Base-by-base conservation (phyloP, 1,140 invertebrate genomes). In the Hypsibius dujardini region DNA sequence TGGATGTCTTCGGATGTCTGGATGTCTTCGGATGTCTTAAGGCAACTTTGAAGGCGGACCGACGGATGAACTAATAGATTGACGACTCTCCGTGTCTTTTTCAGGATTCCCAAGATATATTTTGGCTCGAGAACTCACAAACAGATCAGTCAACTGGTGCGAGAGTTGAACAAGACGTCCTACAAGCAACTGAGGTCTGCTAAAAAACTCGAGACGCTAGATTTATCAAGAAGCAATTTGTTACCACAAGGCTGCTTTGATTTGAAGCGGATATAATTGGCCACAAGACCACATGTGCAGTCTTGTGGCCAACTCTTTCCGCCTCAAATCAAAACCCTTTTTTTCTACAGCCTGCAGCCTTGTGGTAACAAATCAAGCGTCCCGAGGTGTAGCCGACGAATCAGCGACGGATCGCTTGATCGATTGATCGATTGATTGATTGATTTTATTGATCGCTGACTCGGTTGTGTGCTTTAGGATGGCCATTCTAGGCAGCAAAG, bases 101-200 rank as follows among this genome's bases (percentile, higher is more conserved):
- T 15, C 74, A 87, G 85, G 71, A 75, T 84, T 7, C 86, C 88
- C 1, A 87, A 84, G 74, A 88, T 91, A 70, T 90, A 84, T 78
- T 91, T 88, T 77, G 86, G 87, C 0, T 87, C 88, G 0, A 77
- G 90, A 73, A 92, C 90, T 0, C 90, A 92, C 75, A 88, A 87
- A 73, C 90, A 92, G 77, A 84, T 91, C 46, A 79, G 84, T 71
- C 89, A 92, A 78, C 86, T 90, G 12, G 81, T 89, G 1, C 82
- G 83, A 71, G 88, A 92, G 78, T 82, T 90, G 7, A 79, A 78
- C 28, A 86, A 84, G 76, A 89, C 88, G 0, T 76, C 76, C 0
- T 89, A 88, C 75, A 79, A 74, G 47, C 71, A 82, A 71, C 79
- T 78, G 46, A 80, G 76, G 84, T 85, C 77, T 76, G 75, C 62